Evolutionary conservation across 64 coral and sea anemone genomes (phyloP), one percentile per base, ranked within the genome.

Genomic region (Porites australiensis): DNA sequence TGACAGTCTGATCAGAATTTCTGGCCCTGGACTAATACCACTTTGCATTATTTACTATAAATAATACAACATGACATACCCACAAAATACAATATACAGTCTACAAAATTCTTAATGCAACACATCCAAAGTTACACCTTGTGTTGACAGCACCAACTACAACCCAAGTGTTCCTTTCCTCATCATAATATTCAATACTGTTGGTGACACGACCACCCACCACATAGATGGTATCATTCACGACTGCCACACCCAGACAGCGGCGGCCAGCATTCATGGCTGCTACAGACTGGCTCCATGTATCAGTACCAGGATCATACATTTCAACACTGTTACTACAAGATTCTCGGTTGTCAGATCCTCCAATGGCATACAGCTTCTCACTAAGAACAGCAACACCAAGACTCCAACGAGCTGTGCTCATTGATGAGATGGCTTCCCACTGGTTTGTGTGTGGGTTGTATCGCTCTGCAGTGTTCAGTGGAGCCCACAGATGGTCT

Each of bases 71-170:
- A 3, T 45, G 27, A 37, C 27, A 37, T 13, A 4, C 13, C 11
- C 2, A 27, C 13, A 11, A 18, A 75, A 18, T 47, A 5, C 1
- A 12, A 13, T 18, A 49, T 75, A 45, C 10, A 20, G 22, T 53
- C 46, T 79, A 96, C 44, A 96, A 78, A 23, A 96, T 86, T 4
- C 97, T 90, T 20, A 98, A 71, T 23, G 97, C 97, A 44, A 98
- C 97, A 96, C 98, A 99, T 37, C 98, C 98, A 96, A 99, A 99
- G 88, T 96, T 99, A 27, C 98, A 99, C 20, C 94, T 81, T 16
- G 98, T 90, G 18, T 99, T 99, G 4, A 99, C 98, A 20, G 98
- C 79, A 15, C 98, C 98, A 69, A 99, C 98, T 67, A 99, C 89
- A 22, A 79, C 89, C 98, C 98, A 99, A 51, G 64, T 84, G 73